Percentiles rank a stretch among this genome's conserved stretches.
phyloP scores from a whole-genome alignment of 2,888 invertebrate genomes.

The Lepidonotus clava region DNA sequence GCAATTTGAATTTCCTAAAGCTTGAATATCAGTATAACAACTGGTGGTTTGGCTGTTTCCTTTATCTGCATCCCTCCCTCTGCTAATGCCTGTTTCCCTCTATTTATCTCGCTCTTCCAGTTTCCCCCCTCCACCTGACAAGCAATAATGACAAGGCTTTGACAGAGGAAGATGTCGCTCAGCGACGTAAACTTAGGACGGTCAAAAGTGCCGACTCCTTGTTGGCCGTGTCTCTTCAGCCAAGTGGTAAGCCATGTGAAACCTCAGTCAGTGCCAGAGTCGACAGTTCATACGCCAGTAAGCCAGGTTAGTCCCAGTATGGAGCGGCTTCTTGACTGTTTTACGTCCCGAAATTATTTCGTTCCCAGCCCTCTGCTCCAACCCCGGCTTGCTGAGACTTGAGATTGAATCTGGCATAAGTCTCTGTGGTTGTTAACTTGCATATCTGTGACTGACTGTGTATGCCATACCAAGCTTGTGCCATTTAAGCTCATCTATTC shows the following conservation, averaged over 20 bases:
- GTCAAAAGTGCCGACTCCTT: constrained; percentile 57
- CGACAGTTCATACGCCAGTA: constrained; percentile 51
- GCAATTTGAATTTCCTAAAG: no score
- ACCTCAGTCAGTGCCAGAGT: constrained; percentile 48
- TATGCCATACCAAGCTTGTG: no score
- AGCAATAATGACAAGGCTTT: constrained; percentile 27
- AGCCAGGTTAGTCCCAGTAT: constrained; percentile 20
- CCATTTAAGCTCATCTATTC: no score
- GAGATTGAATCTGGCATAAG: no score
- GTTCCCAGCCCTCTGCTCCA: no score
- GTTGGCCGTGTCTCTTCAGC: constrained; percentile 18
- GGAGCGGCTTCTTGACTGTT: no score
- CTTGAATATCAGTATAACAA: no score
- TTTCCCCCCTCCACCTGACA: constrained; percentile 38
- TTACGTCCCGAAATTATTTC: no score
- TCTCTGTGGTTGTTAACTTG: no score
- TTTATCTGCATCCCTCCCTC: constrained; percentile 9
- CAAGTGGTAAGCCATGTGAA: not conserved
- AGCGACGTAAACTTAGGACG: constrained; percentile 47
- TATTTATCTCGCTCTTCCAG: constrained; percentile 45
- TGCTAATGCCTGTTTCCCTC: constrained; percentile 3
- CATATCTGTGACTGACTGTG: no score
- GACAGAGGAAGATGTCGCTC: constrained; percentile 52
- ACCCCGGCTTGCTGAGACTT: no score
- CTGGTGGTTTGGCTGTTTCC: not conserved